These are phyloP conservation scores for Cremastinae sp. DNA, from an alignment of 2,888 invertebrate species.

Conservation along the genomic window DNA sequence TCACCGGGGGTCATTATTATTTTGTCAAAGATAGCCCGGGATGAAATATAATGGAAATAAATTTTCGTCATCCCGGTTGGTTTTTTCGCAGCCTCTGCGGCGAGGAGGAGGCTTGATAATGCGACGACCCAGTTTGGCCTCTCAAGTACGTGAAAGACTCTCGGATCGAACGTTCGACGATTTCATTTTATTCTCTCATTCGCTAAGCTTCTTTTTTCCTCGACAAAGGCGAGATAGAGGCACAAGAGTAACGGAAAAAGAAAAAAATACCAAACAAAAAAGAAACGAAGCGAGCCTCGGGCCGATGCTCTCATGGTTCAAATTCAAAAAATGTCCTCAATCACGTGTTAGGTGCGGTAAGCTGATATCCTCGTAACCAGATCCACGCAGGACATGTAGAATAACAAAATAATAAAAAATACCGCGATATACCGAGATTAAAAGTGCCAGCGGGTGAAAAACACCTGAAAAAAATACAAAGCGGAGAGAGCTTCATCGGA, in stretches of 20 bases:
- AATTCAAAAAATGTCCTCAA: constrained; percentile 55
- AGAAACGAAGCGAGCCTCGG: no score
- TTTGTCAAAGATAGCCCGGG: background rate
- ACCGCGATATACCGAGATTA: constrained; percentile 43
- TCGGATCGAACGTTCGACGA: constrained; percentile 47
- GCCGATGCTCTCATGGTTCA: constrained; percentile 26
- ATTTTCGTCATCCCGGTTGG: constrained; percentile 29
- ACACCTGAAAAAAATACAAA: background rate
- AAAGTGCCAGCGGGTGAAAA: constrained; percentile 28
- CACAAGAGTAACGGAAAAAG: no score
- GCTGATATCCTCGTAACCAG: constrained; percentile 30
- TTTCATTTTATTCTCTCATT: constrained; percentile 36
- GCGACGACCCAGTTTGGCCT: constrained; percentile 56
- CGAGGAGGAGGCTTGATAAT: constrained; percentile 40
- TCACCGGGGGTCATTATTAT: background rate
- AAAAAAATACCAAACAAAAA: no score
- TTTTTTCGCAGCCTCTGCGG: constrained; percentile 24
- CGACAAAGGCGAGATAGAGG: constrained; percentile 32
- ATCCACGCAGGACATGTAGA: background rate
- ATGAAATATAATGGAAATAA: constrained; percentile 23
- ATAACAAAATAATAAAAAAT: constrained; percentile 5
- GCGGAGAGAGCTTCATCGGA: background rate
- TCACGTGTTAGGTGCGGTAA: constrained; percentile 49
- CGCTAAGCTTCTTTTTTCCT: constrained; percentile 25
- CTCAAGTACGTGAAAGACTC: constrained; percentile 51